Percentiles rank a stretch among this genome's conserved stretches.
Evolutionary conservation across 2,888 invertebrate genomes (phyloP).

Genomic region (Bruchidius siliquastri): DNA sequence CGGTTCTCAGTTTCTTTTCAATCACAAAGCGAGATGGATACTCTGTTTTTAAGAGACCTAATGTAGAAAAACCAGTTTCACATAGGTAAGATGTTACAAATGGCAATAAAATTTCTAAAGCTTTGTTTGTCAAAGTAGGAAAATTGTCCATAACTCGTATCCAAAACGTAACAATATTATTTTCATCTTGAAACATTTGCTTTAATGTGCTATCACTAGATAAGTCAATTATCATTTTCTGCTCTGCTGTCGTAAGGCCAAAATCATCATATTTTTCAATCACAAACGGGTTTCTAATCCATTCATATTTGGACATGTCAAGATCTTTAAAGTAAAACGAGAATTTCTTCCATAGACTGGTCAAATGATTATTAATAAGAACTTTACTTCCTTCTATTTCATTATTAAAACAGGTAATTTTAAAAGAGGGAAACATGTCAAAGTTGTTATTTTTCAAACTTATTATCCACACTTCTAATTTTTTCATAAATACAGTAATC

Average conservation of each 20-base stretch:
- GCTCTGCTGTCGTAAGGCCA: constrained; percentile 4
- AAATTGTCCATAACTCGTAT: constrained; percentile 3
- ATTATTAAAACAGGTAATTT: constrained; percentile 3
- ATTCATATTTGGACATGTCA: constrained; percentile 4
- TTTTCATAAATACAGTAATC: constrained; percentile 2
- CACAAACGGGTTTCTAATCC: constrained; percentile 6
- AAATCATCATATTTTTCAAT: constrained; percentile 4
- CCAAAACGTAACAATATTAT: constrained; percentile 6
- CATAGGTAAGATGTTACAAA: neutral
- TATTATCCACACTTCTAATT: neutral
- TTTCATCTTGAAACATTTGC: constrained; percentile 7
- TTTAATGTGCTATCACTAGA: constrained; percentile 8
- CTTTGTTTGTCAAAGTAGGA: constrained; percentile 2
- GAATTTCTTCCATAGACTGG: constrained; percentile 5
- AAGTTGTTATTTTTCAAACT: constrained; percentile 1
- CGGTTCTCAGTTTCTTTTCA: constrained; percentile 10
- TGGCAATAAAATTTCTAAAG: constrained; percentile 2
- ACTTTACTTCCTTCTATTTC: constrained; percentile 5
- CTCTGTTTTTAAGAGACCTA: constrained; percentile 1
- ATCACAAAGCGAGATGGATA: constrained; percentile 8
- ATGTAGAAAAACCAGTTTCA: constrained; percentile 7
- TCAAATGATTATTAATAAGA: constrained; percentile 6
- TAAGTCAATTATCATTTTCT: constrained; percentile 7
- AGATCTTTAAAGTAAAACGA: constrained; percentile 2
- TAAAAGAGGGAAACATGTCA: constrained; percentile 1